A percentile compares a stretch with the other conserved stretches of the same genome.
Evolutionary conservation across 2,888 invertebrate genomes (phyloP).

Genomic region (Mythimna loreyi): DNA sequence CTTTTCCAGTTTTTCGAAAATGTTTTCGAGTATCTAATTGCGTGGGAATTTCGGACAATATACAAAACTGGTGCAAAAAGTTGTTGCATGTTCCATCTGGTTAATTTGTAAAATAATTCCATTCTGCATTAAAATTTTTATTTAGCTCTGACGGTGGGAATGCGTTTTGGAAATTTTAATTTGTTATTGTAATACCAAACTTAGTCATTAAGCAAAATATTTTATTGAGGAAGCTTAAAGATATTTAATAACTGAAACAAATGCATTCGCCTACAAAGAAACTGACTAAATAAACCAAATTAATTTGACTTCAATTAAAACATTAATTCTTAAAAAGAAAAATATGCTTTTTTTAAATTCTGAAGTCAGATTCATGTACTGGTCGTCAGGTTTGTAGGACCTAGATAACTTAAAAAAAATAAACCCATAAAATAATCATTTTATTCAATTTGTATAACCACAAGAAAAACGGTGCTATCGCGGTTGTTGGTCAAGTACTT

Average conservation of each 20-base stretch:
- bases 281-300: no score
- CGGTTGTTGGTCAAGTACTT: no score
- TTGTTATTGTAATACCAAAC: neutral
- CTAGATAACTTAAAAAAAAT: no score
- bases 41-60: constrained; percentile 26
- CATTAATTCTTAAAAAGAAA: no score
- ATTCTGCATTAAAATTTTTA: neutral
- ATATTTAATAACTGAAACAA: constrained; percentile 4
- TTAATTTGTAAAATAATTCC: neutral
- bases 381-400: no score
- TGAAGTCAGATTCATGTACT: no score
- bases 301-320: no score
- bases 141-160: constrained; percentile 2
- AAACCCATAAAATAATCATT: no score
- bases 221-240: neutral
- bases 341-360: no score
- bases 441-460: no score
- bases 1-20: neutral
- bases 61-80: constrained; percentile 8
- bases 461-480: no score
- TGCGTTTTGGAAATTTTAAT: neutral
- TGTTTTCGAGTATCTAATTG: neutral
- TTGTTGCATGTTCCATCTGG: neutral
- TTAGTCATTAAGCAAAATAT: neutral
- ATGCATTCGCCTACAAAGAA: no score